Conservation (phyloP, 2,797 vertebrate genomes). For the Parauchenoglanis punctatus region DNA sequence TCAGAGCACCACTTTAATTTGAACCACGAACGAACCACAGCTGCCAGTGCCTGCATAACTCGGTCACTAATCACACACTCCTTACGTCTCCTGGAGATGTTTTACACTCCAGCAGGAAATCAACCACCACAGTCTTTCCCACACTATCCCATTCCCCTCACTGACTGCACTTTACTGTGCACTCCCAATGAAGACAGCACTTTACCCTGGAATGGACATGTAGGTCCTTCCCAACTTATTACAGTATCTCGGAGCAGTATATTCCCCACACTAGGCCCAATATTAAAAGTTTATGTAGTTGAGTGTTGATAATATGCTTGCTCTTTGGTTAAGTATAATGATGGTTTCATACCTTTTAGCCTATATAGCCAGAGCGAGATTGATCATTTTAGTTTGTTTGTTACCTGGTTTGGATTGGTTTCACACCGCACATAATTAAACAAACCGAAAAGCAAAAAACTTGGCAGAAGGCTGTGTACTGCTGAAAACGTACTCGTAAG, state of each 20-base stretch:
- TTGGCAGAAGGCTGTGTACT: not conserved
- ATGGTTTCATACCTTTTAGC: not conserved
- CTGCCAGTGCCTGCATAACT: constrained; percentile 46
- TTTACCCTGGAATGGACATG: constrained; percentile 34
- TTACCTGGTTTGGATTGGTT: not conserved
- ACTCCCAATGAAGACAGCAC: constrained; percentile 44
- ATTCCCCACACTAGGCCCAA: not conserved
- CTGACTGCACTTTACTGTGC: constrained; percentile 48
- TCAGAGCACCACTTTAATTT: constrained; percentile 56
- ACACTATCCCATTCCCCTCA: constrained; percentile 26
- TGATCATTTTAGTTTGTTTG: not conserved
- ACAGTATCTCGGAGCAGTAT: not conserved
- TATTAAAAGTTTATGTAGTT: constrained; percentile 13
- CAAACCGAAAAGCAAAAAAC: not conserved
- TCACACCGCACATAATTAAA: not conserved
- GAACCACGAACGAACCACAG: constrained; percentile 63
- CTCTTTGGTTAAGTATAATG: not conserved
- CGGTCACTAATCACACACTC: constrained; percentile 47
- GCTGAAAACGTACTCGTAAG: not conserved
- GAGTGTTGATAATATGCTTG: not conserved
- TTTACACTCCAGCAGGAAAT: constrained; percentile 55
- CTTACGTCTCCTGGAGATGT: constrained; percentile 23
- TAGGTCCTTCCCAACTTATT: not conserved
- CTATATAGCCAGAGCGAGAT: not conserved
- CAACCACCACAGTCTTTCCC: constrained; percentile 55